Percentiles rank a stretch among this genome's conserved stretches.
phyloP scores from a whole-genome alignment of 2,888 invertebrate species.

The Anorthoa munda region DNA sequence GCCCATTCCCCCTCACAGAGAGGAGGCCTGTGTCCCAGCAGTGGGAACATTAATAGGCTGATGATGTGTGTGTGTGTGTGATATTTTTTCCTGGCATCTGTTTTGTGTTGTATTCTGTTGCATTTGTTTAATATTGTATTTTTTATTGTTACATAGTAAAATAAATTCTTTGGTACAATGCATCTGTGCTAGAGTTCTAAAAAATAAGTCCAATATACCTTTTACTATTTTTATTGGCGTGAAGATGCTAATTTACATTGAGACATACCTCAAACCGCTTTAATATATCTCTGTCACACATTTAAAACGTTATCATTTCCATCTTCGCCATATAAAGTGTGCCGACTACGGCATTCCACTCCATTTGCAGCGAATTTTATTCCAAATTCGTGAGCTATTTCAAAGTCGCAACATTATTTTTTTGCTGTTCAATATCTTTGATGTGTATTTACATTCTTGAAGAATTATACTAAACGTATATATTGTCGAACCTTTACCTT shows the following conservation, averaged over 20 bases:
- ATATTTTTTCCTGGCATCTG: too few relatives aligned
- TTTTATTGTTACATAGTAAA: not conserved
- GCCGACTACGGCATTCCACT: constrained; percentile 69
- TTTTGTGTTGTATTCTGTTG: too few relatives aligned
- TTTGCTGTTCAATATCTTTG: constrained; percentile 48
- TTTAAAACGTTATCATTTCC: constrained; percentile 67
- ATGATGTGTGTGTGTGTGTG: too few relatives aligned
- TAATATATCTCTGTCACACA: constrained; percentile 62
- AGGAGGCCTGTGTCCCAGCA: too few relatives aligned
- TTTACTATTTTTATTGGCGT: constrained; percentile 35
- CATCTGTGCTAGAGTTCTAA: not conserved
- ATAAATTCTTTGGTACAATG: not conserved
- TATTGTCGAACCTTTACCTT: constrained; percentile 7
- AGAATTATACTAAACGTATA: constrained; percentile 29
- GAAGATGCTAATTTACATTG: constrained; percentile 52
- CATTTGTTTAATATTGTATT: not conserved
- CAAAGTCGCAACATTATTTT: constrained; percentile 65
- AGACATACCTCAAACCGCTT: constrained; percentile 51
- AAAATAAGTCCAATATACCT: not conserved
- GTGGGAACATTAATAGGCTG: too few relatives aligned
- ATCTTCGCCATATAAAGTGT: constrained; percentile 67
- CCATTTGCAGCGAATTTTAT: constrained; percentile 73
- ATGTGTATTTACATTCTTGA: constrained; percentile 45
- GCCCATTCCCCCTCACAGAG: too few relatives aligned
- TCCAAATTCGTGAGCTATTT: constrained; percentile 76